A percentile compares a stretch with the other conserved stretches of the same genome.
phyloP scores from a whole-genome alignment of 2,797 vertebrate species.

The Sebastes paucispinis region DNA sequence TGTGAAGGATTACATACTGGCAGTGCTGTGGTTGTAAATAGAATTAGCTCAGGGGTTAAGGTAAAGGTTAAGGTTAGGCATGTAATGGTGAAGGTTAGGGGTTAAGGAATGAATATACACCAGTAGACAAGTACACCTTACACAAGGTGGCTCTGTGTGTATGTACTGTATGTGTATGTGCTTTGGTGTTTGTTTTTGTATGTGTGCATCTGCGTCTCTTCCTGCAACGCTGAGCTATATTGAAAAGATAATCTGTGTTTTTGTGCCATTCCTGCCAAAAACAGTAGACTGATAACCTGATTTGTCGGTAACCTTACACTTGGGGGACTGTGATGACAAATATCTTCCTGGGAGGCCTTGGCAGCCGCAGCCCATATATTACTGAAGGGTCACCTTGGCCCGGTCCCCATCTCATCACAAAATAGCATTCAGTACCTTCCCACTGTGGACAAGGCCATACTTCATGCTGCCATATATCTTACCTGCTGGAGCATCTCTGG shows the following conservation, averaged over 20 bases:
- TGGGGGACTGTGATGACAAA: constrained; percentile 81
- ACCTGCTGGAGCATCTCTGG: constrained; percentile 58
- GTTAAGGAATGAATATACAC: constrained; percentile 13
- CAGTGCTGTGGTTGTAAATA: constrained; percentile 6
- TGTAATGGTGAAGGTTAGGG: constrained; percentile 3
- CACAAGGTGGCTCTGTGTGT: neutral
- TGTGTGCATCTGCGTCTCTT: constrained; percentile 18
- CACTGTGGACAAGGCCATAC: constrained; percentile 72
- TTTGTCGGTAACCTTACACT: constrained; percentile 78
- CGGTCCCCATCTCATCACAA: constrained; percentile 78
- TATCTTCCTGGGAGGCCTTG: constrained; percentile 82
- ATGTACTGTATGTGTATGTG: neutral
- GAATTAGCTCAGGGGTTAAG: constrained; percentile 18
- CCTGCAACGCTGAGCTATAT: constrained; percentile 29
- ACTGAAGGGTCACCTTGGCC: constrained; percentile 81
- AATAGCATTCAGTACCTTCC: constrained; percentile 72
- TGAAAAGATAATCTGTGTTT: constrained; percentile 76
- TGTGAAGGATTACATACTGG: neutral
- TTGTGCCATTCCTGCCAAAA: constrained; percentile 76
- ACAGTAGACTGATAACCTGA: constrained; percentile 78
- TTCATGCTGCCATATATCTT: constrained; percentile 73
- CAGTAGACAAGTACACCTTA: neutral
- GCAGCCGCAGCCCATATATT: constrained; percentile 81
- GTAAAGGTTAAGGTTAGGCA: constrained; percentile 38
- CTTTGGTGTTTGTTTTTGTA: constrained; percentile 6